These are phyloP conservation scores for Adineta ricciae DNA, from an alignment of 2,888 invertebrate species.

Conservation along the genomic window DNA sequence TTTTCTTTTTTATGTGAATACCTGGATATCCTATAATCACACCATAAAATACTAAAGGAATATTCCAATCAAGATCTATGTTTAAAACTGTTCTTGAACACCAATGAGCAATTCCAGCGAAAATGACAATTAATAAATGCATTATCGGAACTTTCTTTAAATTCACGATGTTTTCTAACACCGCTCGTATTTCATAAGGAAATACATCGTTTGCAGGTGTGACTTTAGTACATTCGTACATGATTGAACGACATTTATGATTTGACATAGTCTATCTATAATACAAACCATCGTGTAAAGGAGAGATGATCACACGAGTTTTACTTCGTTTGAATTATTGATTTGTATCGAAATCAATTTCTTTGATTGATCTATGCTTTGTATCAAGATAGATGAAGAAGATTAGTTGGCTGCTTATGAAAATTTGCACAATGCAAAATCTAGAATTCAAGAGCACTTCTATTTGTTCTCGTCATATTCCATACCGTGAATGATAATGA, in stretches of 20 bases:
- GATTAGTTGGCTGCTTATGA: no score
- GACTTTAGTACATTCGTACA: background rate
- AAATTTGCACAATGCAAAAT: no score
- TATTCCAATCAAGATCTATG: background rate
- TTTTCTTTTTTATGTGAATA: background rate
- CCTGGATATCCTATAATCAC: background rate
- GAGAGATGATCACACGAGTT: no score
- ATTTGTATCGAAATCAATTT: no score
- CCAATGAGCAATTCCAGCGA: background rate
- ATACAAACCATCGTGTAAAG: no score
- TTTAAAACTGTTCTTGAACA: background rate
- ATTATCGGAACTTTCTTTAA: background rate
- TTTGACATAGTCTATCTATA: background rate
- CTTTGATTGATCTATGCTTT: no score
- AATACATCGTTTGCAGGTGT: background rate
- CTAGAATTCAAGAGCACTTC: no score
- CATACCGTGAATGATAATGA: no score
- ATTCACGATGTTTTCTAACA: background rate
- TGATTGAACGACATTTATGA: background rate
- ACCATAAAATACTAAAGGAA: background rate
- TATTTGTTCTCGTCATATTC: no score
- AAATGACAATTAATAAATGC: background rate
- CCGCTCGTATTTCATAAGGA: background rate
- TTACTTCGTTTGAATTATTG: no score
- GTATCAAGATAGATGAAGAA: no score